Percentiles rank a stretch among this genome's conserved stretches.
Evolutionary conservation across 2,888 invertebrate genomes (phyloP).

Genomic region (Microctonus hyperodae): DNA sequence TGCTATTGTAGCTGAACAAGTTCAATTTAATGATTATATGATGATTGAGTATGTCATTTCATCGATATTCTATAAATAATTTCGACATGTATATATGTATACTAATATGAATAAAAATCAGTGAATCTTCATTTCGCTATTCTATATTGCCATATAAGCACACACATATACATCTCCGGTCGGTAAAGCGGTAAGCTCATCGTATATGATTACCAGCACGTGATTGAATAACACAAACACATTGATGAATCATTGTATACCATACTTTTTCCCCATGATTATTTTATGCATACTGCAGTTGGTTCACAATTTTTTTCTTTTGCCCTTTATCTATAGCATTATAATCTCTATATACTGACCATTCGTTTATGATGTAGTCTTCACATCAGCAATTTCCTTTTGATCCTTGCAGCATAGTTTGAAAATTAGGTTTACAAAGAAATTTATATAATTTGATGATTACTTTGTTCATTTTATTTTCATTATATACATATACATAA

Average conservation of each 20-base stretch:
- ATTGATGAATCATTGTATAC: conserved; percentile 8
- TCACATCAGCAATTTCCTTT: conserved; percentile 12
- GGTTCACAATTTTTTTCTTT: not conserved
- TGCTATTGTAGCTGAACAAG: not conserved
- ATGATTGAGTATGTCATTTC: not conserved
- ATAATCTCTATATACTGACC: not conserved
- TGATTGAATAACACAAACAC: conserved; percentile 7
- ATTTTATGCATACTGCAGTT: not conserved
- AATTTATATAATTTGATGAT: conserved; percentile 2
- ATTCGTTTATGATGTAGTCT: not conserved
- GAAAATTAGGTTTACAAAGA: too few relatives aligned
- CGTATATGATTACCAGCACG: conserved; percentile 14
- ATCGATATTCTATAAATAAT: too few relatives aligned
- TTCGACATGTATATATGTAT: not conserved
- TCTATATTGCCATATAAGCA: not conserved
- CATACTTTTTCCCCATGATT: not conserved
- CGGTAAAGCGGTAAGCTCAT: conserved; percentile 21
- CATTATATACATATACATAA: not conserved
- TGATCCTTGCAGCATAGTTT: not conserved
- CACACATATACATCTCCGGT: conserved; percentile 16
- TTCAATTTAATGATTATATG: not conserved
- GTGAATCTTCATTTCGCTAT: not conserved
- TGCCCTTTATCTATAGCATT: not conserved
- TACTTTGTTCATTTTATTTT: not conserved
- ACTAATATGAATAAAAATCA: not conserved